Evolutionary conservation across 2,888 invertebrate species (phyloP), one percentile per base, ranked within the genome.

Genomic region (Drosophila koepferae): DNA sequence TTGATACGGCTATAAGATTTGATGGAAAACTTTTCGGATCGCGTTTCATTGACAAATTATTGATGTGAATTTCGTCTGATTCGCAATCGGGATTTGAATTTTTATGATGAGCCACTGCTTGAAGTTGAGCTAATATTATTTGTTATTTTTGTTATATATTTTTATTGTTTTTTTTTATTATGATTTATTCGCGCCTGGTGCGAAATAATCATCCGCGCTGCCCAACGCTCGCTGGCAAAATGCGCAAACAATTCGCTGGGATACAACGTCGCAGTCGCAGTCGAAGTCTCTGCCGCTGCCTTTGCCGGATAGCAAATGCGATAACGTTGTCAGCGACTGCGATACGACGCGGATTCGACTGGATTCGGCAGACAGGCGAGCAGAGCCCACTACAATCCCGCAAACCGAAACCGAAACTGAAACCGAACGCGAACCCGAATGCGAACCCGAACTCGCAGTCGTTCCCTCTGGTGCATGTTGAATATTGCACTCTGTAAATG

Each of bases 221-320:
- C 80, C 86, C 87, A 82, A 88, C 86, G 87, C 81, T 88, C 86
- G 80, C 82, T 73, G 89, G 87, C 87, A 77, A 89, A 88, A 86
- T 88, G 87, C 83, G 89, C 87, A 83, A 87, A 68, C 73, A 86
- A 70, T 80, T 83, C 62, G 80, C 76, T 80, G 74, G 76, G 80
- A 81, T 74, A 72, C 49, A 69, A 44, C 64, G 73, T 46, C 55
- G 46, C 55, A 46, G 76, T 61, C 72, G 59, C 34, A 2, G 34
- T 23, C 31, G 55, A n/a, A 1, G 55, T 1, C 36, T 20, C 18
- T 7, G 44, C 2, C 48, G 48, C 38, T 10, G 60, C 40, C 54
- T 18, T 23, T 40, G 69, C 41, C 64, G 58, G 51, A 58, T 66
- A 48, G 44, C 61, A 41, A 49, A 46, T 34, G 59, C 58, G 70